Evolutionary conservation across 2,113 vertebrate genomes (phyloP).

Genomic region (Elanoides forficatus): DNA sequence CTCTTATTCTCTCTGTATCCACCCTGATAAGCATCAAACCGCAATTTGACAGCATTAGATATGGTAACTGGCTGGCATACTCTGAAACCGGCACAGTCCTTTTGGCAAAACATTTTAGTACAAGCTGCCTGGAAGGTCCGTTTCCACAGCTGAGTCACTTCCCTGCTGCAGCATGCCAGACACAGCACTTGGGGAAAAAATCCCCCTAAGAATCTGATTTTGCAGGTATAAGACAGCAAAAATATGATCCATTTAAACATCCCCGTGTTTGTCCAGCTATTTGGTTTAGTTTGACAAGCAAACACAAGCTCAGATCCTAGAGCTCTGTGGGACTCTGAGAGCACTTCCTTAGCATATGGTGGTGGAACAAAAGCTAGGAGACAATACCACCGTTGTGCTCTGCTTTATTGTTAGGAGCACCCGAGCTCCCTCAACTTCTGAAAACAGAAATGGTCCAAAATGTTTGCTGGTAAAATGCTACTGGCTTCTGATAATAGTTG

Average conservation of each 20-base stretch:
- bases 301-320: not conserved
- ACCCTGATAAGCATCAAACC: not conserved
- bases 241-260: not conserved
- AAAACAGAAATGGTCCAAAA: not conserved
- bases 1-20: not conserved
- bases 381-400: not conserved
- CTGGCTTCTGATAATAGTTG: constrained; percentile 3
- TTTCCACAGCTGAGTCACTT: constrained; percentile 59
- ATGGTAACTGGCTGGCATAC: not conserved
- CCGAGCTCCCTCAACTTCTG: constrained; percentile 5
- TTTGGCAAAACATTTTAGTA: constrained; percentile 16
- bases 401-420: not conserved
- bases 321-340: not conserved
- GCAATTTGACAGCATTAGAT: constrained; percentile 1
- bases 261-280: not conserved
- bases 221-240: not conserved
- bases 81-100: constrained; percentile 19
- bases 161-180: constrained; percentile 1
- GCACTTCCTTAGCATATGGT: constrained; percentile 2
- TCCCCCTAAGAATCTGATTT: not conserved
- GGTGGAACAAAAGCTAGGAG: constrained; percentile 47
- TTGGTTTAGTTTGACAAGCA: not conserved
- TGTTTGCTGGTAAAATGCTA: not conserved
- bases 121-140: constrained; percentile 27
- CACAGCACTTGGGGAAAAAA: not conserved